Base-by-base conservation (phyloP, 2,888 invertebrate genomes). In the Agrotis segetum region DNA sequence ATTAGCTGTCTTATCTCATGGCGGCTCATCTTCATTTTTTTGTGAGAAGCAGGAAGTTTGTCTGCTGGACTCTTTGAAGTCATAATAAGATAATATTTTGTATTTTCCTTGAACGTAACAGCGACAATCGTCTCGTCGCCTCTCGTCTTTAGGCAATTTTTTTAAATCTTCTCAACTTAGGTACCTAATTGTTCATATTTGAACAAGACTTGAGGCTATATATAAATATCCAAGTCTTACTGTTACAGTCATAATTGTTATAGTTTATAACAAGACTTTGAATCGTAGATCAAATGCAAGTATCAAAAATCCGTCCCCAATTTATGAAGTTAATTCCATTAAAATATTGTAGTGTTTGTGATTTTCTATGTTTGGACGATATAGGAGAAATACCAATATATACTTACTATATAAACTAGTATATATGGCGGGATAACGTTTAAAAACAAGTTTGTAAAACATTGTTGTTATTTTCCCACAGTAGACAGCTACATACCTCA, bases 401-500 rank as follows among this genome's bases (percentile, higher is more conserved):
- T 24, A 24, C 24, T 24, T 24, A 24, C 24, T 24, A 24, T 24
- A 24, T 24, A 24, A 1, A 24, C 24, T 24, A 7, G 14, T 9
- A 29, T 29, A 5, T 2, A 5, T 3, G 3, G 29, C 29, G 5
- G 29, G 29, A 5, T 4, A 5, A 5, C 5, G 29, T 29, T 29
- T 3, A 5, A 29, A 29, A 29, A 29, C 2, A 29, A 29, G 1
- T n/a, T 58, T 52, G 40, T 7, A 2, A 24, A 50, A 16, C n/a
- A 55, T 24, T 40, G 59, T 52, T 11, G 44, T 21, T 55, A 67
- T 70, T 77, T 83, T 83, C 83, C 79, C 85, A 85, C 83, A 83
- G 72, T 71, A 70, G 75, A 14, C 73, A 6, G 83, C 80, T 89
- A 87, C 88, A 60, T 88, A 85, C 87, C 65, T 21, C 40, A 75